phyloP scores from a whole-genome alignment of 2,113 vertebrate species.

The Phalacrocorax brasilianus region DNA sequence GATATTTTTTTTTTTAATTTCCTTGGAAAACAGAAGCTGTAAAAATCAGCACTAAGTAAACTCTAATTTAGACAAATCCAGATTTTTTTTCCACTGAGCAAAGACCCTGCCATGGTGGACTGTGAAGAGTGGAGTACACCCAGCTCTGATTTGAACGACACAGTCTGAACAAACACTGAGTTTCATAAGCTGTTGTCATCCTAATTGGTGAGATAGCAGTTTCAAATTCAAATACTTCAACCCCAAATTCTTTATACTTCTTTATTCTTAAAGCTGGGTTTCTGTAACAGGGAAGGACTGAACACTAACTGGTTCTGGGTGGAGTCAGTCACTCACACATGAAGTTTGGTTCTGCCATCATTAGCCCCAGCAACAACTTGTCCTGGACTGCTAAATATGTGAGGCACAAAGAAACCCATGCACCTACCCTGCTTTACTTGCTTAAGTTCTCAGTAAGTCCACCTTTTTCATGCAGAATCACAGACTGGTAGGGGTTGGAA shows the following conservation, averaged over 20 bases:
- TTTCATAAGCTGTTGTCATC: background rate
- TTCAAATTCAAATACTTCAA: background rate
- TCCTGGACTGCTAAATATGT: background rate
- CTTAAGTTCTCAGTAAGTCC: background rate
- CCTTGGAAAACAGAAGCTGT: background rate
- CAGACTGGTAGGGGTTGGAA: too few species aligned
- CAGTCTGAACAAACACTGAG: background rate
- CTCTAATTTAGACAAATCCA: background rate
- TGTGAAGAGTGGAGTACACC: background rate
- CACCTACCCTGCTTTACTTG: background rate
- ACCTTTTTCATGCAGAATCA: background rate
- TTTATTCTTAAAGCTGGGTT: background rate
- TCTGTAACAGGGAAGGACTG: background rate
- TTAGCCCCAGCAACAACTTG: background rate
- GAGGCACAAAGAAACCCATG: background rate
- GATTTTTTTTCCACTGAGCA: background rate
- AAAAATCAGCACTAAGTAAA: background rate
- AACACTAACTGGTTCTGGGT: background rate
- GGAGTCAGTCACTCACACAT: background rate
- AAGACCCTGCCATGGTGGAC: background rate
- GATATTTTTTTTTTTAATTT: background rate
- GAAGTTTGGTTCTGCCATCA: background rate
- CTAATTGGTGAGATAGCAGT: background rate
- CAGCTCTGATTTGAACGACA: background rate
- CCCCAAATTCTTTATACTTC: background rate